Base-by-base conservation (phyloP, 2,113 vertebrate species). In the Chrysemys picta region DNA sequence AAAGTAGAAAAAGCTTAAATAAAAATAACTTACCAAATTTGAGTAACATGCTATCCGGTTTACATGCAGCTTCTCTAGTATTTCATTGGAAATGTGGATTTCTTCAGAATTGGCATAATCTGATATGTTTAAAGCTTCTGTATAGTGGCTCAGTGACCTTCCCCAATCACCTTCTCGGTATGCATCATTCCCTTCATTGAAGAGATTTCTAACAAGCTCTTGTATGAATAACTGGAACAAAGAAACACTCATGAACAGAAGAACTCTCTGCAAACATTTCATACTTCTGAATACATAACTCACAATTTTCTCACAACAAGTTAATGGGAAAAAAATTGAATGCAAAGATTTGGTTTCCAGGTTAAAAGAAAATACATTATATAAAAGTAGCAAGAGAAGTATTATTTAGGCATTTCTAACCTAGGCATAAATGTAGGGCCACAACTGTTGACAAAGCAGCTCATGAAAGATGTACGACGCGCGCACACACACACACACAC, bases 51-150 rank as follows among this genome's bases (percentile, higher is more conserved):
- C 99, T 29, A 99, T 99, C 91, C 99, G 99, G 98, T 99, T 99
- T 91, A 99, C 98, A 16, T 99, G 98, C 56, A 99, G 98, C 86
- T 99, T 99, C 96, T 99, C 99, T 94, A 98, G 95, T 82, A 99
- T 97, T 97, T 98, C 98, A 93, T 94, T 97, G 88, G 99, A 97
- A 93, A 99, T 97, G 50, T 96, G 92, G 93, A 99, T 99, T 16
- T 99, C 99, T 97, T 99, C 99, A 4, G 99, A 99, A 91, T 98
- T 98, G 1, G 99, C 99, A 94, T 99, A 99, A 54, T 99, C 99
- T 8, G 99, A 98, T 93, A 99, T 98, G 94, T 97, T 99, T 97
- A 99, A 97, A 87, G 99, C 99, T 97, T 99, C 99, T 0, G 99
- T 99, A 94, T 99, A 99, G 95, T 99, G 99, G 96, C 98, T 99